Evolutionary conservation across 2,113 vertebrate species (phyloP).

Genomic region (Oenanthe melanoleuca): DNA sequence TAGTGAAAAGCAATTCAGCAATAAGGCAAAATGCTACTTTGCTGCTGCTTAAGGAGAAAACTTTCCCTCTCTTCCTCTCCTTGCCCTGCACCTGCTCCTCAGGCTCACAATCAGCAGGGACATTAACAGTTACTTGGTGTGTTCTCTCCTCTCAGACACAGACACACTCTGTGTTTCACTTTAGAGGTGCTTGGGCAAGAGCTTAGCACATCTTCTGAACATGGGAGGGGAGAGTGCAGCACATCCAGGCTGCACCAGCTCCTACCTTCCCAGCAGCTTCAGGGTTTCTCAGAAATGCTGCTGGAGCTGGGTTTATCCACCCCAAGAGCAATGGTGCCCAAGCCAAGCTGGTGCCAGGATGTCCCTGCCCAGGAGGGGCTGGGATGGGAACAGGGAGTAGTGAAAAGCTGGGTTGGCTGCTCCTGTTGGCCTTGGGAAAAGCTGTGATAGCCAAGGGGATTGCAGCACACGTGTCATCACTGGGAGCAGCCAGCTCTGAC

Average conservation of each 20-base stretch:
- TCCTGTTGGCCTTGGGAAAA: background rate
- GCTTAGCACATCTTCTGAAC: background rate
- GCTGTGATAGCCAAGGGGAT: background rate
- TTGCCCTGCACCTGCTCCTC: slow-evolving; percentile 7
- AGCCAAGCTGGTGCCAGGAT: background rate
- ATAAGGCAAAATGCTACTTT: background rate
- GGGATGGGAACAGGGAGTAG: background rate
- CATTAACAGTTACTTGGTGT: background rate
- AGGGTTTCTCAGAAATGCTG: background rate
- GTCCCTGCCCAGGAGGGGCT: background rate
- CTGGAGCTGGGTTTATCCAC: background rate
- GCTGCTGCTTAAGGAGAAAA: background rate
- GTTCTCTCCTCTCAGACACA: background rate
- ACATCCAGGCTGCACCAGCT: background rate
- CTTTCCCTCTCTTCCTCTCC: slow-evolving; percentile 42
- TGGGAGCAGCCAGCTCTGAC: background rate
- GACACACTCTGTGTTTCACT: background rate
- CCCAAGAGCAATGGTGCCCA: background rate
- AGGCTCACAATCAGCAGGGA: background rate
- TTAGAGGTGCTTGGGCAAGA: background rate
- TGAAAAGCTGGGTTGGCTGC: background rate
- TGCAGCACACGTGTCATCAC: rapidly evolving
- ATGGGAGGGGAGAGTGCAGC: rapidly evolving
- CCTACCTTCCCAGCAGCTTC: background rate
- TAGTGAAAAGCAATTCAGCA: slow-evolving; percentile 31